phyloP scores from a whole-genome alignment of 92 coral and sea anemone species.

The Epizoanthus stellaris region DNA sequence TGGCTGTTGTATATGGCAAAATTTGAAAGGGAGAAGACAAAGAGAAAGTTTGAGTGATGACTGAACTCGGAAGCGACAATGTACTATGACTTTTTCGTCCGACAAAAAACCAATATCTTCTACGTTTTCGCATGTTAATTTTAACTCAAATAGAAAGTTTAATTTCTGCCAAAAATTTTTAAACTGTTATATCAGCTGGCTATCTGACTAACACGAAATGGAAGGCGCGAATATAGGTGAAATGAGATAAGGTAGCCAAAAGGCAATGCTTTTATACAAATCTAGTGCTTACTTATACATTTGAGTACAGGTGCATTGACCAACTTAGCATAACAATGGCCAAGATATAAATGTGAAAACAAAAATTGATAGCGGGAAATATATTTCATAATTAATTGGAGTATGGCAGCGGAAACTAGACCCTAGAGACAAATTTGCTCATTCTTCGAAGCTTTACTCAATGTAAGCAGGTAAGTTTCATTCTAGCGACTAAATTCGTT shows the following conservation, averaged over 20 bases:
- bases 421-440: constrained; percentile 78
- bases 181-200: constrained; percentile 82
- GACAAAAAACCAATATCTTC: constrained; percentile 40
- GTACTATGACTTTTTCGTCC: constrained; percentile 27
- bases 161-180: constrained; percentile 72
- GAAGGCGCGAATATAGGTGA: constrained; percentile 60
- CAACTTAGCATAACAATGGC: constrained; percentile 97
- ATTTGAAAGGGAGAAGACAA: constrained; percentile 52
- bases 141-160: constrained; percentile 75
- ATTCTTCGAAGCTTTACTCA: constrained; percentile 64
- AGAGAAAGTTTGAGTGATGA: constrained; percentile 36
- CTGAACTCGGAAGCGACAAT: constrained; percentile 32
- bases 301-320: constrained; percentile 61
- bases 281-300: constrained; percentile 83
- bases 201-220: constrained; percentile 39
- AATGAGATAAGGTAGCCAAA: constrained; percentile 85
- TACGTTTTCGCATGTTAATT: constrained; percentile 71
- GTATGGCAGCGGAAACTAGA: constrained; percentile 91
- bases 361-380: constrained; percentile 93
- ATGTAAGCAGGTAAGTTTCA: constrained; percentile 70
- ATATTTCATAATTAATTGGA: constrained; percentile 95
- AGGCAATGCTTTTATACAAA: constrained; percentile 94
- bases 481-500: constrained; percentile 32
- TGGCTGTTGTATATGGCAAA: constrained; percentile 72
- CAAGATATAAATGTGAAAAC: constrained; percentile 92